These are phyloP conservation scores for Otocyon megalotis DNA, from an alignment of 2,113 vertebrate genomes.

Conservation along the genomic window DNA sequence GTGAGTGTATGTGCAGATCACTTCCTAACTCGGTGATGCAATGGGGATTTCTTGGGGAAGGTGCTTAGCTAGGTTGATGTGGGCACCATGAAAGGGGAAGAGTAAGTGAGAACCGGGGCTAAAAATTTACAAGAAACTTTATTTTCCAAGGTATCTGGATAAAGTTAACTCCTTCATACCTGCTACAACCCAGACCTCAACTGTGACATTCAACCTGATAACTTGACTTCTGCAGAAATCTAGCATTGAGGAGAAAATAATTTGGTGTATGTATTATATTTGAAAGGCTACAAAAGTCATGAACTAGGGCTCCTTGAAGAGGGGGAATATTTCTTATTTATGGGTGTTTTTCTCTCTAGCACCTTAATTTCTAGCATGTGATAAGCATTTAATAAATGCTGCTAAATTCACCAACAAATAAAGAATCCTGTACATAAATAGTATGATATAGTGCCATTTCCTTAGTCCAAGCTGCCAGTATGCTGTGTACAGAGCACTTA, in stretches of 20 bases:
- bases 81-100: neutral
- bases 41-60: neutral
- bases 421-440: neutral
- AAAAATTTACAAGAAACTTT: neutral
- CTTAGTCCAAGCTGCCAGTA: neutral
- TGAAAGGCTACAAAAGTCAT: neutral
- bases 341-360: neutral
- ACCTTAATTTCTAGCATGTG: neutral
- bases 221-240: neutral
- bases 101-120: neutral
- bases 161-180: neutral
- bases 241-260: neutral
- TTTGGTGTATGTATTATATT: neutral
- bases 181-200: neutral
- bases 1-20: neutral
- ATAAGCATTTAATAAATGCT: neutral
- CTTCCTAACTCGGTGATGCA: neutral
- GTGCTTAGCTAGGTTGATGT: neutral
- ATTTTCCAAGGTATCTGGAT: neutral
- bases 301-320: neutral
- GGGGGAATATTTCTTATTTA: neutral
- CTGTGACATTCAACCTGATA: neutral
- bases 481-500: neutral
- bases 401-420: neutral
- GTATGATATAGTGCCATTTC: neutral